Evolutionary conservation across 2,113 vertebrate species (phyloP), one percentile per base, ranked within the genome.

Genomic region (Leuciscus idus): DNA sequence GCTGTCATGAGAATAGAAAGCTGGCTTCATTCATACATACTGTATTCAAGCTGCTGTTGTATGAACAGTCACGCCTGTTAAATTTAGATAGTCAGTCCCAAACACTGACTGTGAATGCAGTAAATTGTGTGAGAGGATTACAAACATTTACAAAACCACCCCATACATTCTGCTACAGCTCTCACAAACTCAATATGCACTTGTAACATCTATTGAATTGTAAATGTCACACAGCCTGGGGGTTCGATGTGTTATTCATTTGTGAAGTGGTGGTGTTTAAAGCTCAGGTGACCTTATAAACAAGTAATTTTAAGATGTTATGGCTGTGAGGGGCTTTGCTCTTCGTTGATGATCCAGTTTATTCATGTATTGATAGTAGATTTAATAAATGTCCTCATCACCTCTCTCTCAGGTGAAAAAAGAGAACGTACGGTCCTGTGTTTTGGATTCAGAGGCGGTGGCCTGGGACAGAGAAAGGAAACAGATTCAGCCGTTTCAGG

Each of bases 401-500:
- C 72, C 9, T 21, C 36, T 15, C 30, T 15, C 0, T 0, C 91
- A 98, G 97, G 91, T 98, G 79, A 96, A 94, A 91, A 95, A 94
- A 87, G 93, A 90, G 0, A 94, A 93, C 0, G 96, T 98, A 81
- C 89, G 92, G 0, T 96, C 96, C 19, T 98, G 96, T 48, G 95
- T 98, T 72, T 89, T 98, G 88, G 97, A 98, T 88, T 74, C 96
- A 0, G 97, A 98, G 89, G 97, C 96, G 0, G 97, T 98, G 75
- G 97, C 97, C 19, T 98, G 97, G 97, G 96, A 98, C 86, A 91
- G 89, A 1, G 95, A 96, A 85, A 97, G 96, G 90, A 96, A 94
- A 79, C 97, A 97, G 90, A 97, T 98, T 85, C 97, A 97, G 86
- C 96, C 97, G 0, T 98, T 98, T 91, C 97, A 98, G 91, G 95